Base-by-base conservation (phyloP, 2,888 invertebrate genomes). In the Drosophila meridionalis region DNA sequence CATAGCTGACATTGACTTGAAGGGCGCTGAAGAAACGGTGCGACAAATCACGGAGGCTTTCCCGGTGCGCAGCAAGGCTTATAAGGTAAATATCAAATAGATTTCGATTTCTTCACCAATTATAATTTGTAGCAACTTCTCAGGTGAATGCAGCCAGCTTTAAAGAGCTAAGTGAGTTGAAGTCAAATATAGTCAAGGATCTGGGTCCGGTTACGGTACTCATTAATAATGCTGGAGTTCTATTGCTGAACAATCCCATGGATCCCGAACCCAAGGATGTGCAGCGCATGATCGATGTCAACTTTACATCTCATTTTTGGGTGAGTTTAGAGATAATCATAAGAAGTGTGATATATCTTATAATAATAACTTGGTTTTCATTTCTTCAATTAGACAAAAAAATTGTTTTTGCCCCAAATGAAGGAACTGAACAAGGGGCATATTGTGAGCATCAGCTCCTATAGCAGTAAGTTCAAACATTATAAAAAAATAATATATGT, bases 191-290 rank as follows among this genome's bases (percentile, higher is more conserved):
- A 12, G 77, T 67, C 3, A 62, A 60, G 0, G 91, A 92, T 57
- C 68, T 93, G 12, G 93, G 93, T 0, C 74, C 88, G 0, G 92
- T 93, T 0, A 93, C 93, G 8, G 90, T 94, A 32, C 70, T 94
- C 2, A 80, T 94, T 0, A 94, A 94, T 62, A 94, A 94, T 81
- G 94, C 94, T 0, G 94, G 92, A 0, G 76, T 94, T 12, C 64
- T 93, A 26, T 36, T 90, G 5, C 66, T 85, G 2, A 75, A 73
- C 0, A 80, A 83, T 4, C 26, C 57, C 0, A 0, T 69, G 0
- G 76, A 91, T 11, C 83, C 90, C 0, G 73, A 91, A 0, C 82
- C 91, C 0, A 71, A 83, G 0, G 92, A 93, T 32, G 85, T 93
- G 26, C 89, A 92, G 48, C 82, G 78, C 3, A 92, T 93, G 85